Evolutionary conservation across 2,888 invertebrate species (phyloP).

Genomic region (Cephus pygmeus): DNA sequence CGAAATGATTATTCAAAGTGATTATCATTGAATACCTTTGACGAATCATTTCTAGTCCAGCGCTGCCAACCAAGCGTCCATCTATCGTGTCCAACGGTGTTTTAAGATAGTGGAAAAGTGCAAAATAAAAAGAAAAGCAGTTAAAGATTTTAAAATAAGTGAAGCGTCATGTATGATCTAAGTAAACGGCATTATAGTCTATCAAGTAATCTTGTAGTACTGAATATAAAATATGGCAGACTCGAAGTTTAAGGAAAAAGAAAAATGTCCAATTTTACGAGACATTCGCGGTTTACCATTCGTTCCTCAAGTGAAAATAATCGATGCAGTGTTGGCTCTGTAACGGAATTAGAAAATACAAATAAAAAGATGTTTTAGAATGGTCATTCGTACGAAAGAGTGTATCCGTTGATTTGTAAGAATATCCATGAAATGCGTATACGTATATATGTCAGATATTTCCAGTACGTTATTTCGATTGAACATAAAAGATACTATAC

Average conservation of each 20-base stretch:
- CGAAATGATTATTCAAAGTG: background rate
- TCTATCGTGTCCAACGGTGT: background rate
- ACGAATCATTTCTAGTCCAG: background rate
- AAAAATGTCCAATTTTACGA: background rate
- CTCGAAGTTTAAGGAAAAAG: too few relatives aligned
- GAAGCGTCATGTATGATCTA: background rate
- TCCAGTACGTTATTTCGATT: background rate
- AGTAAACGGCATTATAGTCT: background rate
- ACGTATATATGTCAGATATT: background rate
- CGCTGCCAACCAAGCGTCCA: background rate
- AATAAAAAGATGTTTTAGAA: background rate
- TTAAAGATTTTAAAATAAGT: background rate
- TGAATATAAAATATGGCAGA: too few relatives aligned
- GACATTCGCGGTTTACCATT: background rate
- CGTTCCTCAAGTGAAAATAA: background rate
- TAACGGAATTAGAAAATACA: background rate
- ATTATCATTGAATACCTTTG: background rate
- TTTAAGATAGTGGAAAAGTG: background rate
- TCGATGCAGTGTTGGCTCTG: background rate
- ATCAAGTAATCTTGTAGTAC: background rate
- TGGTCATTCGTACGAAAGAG: background rate
- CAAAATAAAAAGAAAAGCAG: background rate
- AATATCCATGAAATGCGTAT: background rate
- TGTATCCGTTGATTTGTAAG: background rate
- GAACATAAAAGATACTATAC: background rate